Evolutionary conservation across 2,113 vertebrate genomes (phyloP).

Genomic region (Cyphomyrus discorhynchus): DNA sequence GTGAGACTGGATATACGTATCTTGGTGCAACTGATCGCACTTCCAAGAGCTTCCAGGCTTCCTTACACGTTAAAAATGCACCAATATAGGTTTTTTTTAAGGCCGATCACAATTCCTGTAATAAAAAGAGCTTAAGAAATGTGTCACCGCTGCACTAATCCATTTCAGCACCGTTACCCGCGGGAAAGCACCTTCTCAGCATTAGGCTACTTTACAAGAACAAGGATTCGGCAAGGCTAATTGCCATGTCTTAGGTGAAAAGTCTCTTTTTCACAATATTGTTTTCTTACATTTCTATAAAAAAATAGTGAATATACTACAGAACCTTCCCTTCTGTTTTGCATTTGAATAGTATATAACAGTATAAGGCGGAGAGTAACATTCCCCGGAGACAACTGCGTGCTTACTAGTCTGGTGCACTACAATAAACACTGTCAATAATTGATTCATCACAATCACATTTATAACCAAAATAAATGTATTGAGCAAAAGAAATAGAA

Average conservation of each 20-base stretch:
- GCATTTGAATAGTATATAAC: neutral
- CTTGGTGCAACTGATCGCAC: neutral
- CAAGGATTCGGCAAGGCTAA: neutral
- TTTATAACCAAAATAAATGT: neutral
- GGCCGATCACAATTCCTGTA: neutral
- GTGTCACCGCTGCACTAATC: neutral
- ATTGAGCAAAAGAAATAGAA: neutral
- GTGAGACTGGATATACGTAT: neutral
- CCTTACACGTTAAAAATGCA: neutral
- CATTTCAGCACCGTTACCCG: slow-evolving; percentile 4
- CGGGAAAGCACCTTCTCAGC: slow-evolving; percentile 13
- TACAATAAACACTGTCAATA: neutral
- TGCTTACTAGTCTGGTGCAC: neutral
- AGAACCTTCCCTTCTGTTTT: neutral
- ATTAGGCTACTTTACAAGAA: neutral
- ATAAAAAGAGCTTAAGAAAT: neutral
- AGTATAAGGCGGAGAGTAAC: neutral
- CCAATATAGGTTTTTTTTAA: neutral
- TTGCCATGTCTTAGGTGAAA: neutral
- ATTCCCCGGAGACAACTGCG: neutral
- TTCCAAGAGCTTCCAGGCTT: neutral
- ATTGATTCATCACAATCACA: neutral
- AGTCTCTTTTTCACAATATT: neutral
- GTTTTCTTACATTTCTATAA: neutral
- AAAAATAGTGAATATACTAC: neutral